Conservation (phyloP, 1,140 invertebrate genomes). For the Camponotus floridanus region DNA sequence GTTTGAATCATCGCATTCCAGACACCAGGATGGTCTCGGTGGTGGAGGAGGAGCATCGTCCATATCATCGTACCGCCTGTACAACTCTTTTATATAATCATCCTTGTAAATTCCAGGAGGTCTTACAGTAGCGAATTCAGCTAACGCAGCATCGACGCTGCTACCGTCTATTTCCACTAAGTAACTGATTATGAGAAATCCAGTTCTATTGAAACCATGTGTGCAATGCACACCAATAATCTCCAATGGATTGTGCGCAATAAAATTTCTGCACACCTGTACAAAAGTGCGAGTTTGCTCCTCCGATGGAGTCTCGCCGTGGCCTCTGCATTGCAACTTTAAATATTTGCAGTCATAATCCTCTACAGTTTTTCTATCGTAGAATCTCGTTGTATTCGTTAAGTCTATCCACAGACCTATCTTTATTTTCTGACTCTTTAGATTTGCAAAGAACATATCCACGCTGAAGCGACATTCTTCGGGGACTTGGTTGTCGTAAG, state of each 20-base stretch:
- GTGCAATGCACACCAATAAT: conserved; percentile 98
- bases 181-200: conserved; percentile 97
- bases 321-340: conserved; percentile 95
- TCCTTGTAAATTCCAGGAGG: conserved; percentile 93
- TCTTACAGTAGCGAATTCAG: conserved; percentile 90
- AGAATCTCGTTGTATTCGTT: conserved; percentile 98
- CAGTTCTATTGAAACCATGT: conserved; percentile 99
- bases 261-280: conserved; percentile 92
- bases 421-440: conserved; percentile 92
- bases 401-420: conserved; percentile 98
- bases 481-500: conserved; percentile 93
- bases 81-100: conserved; percentile 92
- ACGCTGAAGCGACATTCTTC: conserved; percentile 93
- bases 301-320: conserved; percentile 91
- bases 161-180: conserved; percentile 93
- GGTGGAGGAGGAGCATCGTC: conserved; percentile 92
- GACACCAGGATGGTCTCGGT: conserved; percentile 93
- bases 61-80: conserved; percentile 92
- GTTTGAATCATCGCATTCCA: conserved; percentile 86
- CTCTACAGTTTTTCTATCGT: conserved; percentile 93
- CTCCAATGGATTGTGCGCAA: conserved; percentile 92
- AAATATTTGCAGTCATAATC: conserved; percentile 92
- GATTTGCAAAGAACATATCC: conserved; percentile 92
- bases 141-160: conserved; percentile 93
- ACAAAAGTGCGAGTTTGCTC: conserved; percentile 94